Base-by-base conservation (phyloP, 2,888 invertebrate species). In the Agrilus cyanescens region DNA sequence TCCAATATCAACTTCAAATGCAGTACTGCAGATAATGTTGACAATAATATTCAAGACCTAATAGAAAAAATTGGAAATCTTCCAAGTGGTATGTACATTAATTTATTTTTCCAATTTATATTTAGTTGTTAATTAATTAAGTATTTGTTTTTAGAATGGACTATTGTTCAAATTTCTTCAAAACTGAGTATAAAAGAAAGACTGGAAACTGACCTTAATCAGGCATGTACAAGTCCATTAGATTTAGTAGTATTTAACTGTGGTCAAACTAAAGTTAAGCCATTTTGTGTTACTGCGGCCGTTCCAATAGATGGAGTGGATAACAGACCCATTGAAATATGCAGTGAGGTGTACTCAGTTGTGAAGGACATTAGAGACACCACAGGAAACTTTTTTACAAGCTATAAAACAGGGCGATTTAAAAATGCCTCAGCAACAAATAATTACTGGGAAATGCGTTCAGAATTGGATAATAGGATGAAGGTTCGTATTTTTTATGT, bases 121-220 rank as follows among this genome's bases (percentile, higher is more conserved):
- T 18, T 29, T 35, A 34, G 29, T 40, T 31, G 29, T 36, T 30
- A 38, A 44, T 42, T 38, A 40, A 41, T 29, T 37, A 38, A 44
- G 42, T 38, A 40, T 41, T 29, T 37, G 37, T 46, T 50, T 46
- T 67, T 61, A 76, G 78, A 78, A 65, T 78, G 78, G 78, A 76
- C 76, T 1, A 52, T 78, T 39, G 57, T 78, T 39, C 78, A 78
- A 54, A 46, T 78, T 44, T 75, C 76, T 6, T 69, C 73, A 0
- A 48, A 54, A 7, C 56, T 51, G 49, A 58, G 54, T 49, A 38
- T 51, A 14, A 31, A 53, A 43, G 58, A 61, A 44, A 47, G 50
- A 41, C 44, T 54, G 12, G 55, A 59, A 43, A 39, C 56, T 15
- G 47, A 56, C 46, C 15, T 46, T 7, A 48, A 57, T n/a, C 50